A percentile compares a stretch with the other conserved stretches of the same genome.
These are phyloP conservation scores for Phaedon cochleariae DNA, from an alignment of 2,888 invertebrate genomes.

Conservation along the genomic window DNA sequence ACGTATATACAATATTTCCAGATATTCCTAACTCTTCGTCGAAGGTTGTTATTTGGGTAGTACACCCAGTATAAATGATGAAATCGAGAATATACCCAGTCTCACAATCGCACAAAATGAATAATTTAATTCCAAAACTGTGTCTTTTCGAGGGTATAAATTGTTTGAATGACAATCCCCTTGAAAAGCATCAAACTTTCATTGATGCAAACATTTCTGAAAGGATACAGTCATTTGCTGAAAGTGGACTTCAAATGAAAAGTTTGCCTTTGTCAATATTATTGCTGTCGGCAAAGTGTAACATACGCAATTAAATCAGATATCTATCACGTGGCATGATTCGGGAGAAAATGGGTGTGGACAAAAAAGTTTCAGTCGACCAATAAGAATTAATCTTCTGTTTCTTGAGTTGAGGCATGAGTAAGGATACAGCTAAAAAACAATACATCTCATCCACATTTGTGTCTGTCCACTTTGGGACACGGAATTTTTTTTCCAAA, in stretches of 20 bases:
- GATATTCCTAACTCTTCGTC: not conserved
- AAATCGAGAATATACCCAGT: slow-evolving; percentile 2
- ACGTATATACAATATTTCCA: no score
- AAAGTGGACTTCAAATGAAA: not conserved
- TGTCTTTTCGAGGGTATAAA: slow-evolving; percentile 1
- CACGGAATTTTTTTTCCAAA: not conserved
- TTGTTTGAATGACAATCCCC: slow-evolving; percentile 2
- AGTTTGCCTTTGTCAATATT: not conserved
- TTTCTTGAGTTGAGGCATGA: not conserved
- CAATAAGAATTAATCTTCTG: slow-evolving; percentile 6
- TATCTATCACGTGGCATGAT: slow-evolving; percentile 5
- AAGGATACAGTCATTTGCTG: not conserved
- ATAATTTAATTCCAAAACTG: not conserved
- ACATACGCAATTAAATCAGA: slow-evolving; percentile 5
- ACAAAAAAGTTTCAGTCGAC: not conserved
- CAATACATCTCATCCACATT: slow-evolving; percentile 7
- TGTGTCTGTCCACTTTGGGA: not conserved
- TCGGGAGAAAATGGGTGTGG: not conserved
- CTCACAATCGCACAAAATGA: slow-evolving; percentile 3
- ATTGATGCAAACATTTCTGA: no score
- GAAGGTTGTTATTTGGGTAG: not conserved
- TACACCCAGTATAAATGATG: not conserved
- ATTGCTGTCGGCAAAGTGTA: not conserved
- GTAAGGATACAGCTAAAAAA: slow-evolving; percentile 1
- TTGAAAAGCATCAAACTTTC: not conserved